Percentiles rank a stretch among this genome's conserved stretches.
Conservation (phyloP, 2,888 invertebrate genomes). For the Andrena bucephala region DNA sequence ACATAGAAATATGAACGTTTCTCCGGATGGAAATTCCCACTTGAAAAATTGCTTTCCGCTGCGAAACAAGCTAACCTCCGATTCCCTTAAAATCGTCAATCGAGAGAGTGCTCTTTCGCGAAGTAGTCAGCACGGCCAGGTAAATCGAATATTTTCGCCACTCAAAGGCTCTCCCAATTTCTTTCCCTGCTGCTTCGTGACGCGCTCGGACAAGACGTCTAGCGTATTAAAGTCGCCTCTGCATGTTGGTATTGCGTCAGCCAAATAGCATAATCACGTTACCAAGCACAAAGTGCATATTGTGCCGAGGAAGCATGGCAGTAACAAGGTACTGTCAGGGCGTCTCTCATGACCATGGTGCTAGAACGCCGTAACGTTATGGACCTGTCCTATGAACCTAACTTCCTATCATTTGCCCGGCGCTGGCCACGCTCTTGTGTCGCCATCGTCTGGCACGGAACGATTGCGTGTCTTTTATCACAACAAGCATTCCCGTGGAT, state of each 20-base stretch:
- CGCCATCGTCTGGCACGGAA: background rate
- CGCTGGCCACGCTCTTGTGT: background rate
- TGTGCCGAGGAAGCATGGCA: constrained; percentile 37
- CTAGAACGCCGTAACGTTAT: constrained; percentile 4
- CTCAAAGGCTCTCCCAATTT: background rate
- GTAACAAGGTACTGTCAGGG: constrained; percentile 57
- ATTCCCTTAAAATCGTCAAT: background rate
- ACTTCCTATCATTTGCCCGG: background rate
- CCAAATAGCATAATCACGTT: constrained; percentile 55
- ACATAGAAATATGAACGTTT: too few species aligned
- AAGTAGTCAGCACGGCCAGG: background rate
- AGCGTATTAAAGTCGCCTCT: constrained; percentile 17
- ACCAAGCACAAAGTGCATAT: constrained; percentile 62
- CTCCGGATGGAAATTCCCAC: too few species aligned
- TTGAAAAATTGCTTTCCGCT: too few species aligned
- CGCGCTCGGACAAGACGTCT: background rate
- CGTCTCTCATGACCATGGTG: constrained; percentile 22
- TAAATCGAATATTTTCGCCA: background rate
- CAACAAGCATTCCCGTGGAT: background rate
- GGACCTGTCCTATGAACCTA: constrained; percentile 1
- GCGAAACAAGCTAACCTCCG: background rate
- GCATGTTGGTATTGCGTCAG: constrained; percentile 13
- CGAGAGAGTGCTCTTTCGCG: too few species aligned
- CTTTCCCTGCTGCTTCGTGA: background rate
- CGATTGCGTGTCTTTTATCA: background rate